Evolutionary conservation across 2,113 vertebrate species (phyloP).

Genomic region (Scortum barcoo): DNA sequence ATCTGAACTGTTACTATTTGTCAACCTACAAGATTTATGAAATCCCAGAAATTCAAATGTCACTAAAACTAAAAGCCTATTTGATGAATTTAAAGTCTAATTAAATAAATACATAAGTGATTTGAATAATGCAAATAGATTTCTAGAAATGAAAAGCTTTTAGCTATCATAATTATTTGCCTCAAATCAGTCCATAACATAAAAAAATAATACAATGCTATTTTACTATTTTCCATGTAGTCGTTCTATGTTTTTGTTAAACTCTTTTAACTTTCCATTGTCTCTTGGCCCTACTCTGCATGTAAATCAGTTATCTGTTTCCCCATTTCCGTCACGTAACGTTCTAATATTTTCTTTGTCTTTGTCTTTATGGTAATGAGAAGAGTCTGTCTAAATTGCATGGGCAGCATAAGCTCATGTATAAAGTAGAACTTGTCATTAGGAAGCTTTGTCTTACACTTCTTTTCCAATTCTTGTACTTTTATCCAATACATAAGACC

Average conservation of each 20-base stretch:
- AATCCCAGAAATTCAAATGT: background rate
- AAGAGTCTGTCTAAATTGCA: slow-evolving; percentile 8
- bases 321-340: slow-evolving; percentile 11
- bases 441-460: background rate
- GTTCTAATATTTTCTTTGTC: slow-evolving; percentile 4
- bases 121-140: slow-evolving; percentile 27
- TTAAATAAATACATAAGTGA: slow-evolving; percentile 21
- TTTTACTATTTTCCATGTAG: slow-evolving; percentile 13
- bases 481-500: background rate
- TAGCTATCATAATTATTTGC: slow-evolving; percentile 19
- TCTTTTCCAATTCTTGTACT: background rate
- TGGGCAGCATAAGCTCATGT: background rate
- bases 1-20: background rate
- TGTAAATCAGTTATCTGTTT: slow-evolving; percentile 22
- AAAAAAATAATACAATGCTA: slow-evolving; percentile 26
- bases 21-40: background rate
- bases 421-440: background rate
- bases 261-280: background rate
- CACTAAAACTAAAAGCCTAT: slow-evolving; percentile 10
- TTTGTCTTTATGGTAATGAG: slow-evolving; percentile 2
- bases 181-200: slow-evolving; percentile 12
- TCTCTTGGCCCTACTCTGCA: background rate
- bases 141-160: slow-evolving; percentile 24
- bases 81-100: slow-evolving; percentile 17
- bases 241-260: background rate